Evolutionary conservation across 1,140 invertebrate genomes (phyloP), one percentile per base, ranked within the genome.

Genomic region (Radopholus similis): DNA sequence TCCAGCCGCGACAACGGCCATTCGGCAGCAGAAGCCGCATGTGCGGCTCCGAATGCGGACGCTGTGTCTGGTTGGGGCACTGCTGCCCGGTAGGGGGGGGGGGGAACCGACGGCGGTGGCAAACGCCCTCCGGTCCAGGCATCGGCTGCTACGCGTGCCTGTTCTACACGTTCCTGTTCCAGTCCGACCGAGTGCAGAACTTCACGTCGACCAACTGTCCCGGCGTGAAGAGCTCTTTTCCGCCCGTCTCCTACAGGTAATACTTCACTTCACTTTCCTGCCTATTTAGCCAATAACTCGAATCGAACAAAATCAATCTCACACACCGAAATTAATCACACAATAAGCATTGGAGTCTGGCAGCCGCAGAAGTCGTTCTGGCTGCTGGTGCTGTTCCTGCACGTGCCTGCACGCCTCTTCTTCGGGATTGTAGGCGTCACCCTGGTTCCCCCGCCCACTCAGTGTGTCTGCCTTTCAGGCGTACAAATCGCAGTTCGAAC

Each of bases 361-460:
- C 55, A 82, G 30, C 78, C 78, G n/a, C 78, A 80, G 60, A 76
- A 76, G 51, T 81, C 64, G 47, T 67, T 80, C 54, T 80, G 78
- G 78, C 64, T 80, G 51, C 42, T 80, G 34, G 65, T 80, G 11
- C 56, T 80, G 58, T 67, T 72, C n/a, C 21, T 80, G 11, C 78
- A 80, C 67, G 15, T 80, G 13, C 78, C 80, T 28, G 71, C 80
- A 5, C 60, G 76, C 37, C 38, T 80, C 11, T 74, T 80, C 37
- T 70, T 71, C 30, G 64, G 63, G 55, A 34, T 62, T 60, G 53
- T 72, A 57, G 23, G 49, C 56, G 3, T 23, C 4, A 23, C 13
- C 11, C 38, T 8, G 40, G 30, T 34, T 68, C n/a, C 4, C 34
- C 15, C 13, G 30, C 47, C 23, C 21, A 2, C 37, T 26, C 30